phyloP scores from a whole-genome alignment of 2,888 invertebrate genomes.

The Thymelicus lineola region DNA sequence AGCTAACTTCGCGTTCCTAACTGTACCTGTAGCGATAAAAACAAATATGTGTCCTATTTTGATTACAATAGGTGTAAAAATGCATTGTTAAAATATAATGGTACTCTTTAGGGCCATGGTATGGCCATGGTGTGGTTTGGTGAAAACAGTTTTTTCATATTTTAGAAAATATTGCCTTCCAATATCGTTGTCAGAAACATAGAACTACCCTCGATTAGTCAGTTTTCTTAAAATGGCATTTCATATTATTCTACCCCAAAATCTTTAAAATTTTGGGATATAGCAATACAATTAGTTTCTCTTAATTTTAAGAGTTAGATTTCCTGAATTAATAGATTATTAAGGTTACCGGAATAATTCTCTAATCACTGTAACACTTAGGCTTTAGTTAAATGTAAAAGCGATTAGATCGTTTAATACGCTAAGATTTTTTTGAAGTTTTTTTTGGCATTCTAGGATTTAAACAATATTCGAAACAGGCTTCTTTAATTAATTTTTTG shows the following conservation, averaged over 20 bases:
- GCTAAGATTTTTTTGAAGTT: background rate
- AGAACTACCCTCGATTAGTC: background rate
- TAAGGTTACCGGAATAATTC: background rate
- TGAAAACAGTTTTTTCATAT: conserved; percentile 3
- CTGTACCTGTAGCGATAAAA: conserved; percentile 54
- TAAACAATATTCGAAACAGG: background rate
- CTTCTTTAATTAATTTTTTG: background rate
- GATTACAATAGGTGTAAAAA: accelerated
- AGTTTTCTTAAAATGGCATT: no score
- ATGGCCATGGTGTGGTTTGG: background rate
- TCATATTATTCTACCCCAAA: no score
- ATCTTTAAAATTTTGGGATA: no score
- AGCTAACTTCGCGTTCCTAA: conserved; percentile 61
- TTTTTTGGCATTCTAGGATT: background rate
- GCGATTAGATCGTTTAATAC: no score
- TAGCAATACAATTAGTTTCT: no score
- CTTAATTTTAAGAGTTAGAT: no score
- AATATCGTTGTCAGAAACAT: background rate
- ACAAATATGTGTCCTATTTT: conserved; percentile 43
- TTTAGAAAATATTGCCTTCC: background rate
- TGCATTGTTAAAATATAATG: background rate
- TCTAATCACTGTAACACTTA: background rate
- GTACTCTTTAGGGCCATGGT: conserved; percentile 15
- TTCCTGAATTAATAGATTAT: background rate
- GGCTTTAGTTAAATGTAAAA: no score